These are phyloP conservation scores for Drosophila monieri DNA, from an alignment of 2,888 invertebrate species.

Conservation along the genomic window DNA sequence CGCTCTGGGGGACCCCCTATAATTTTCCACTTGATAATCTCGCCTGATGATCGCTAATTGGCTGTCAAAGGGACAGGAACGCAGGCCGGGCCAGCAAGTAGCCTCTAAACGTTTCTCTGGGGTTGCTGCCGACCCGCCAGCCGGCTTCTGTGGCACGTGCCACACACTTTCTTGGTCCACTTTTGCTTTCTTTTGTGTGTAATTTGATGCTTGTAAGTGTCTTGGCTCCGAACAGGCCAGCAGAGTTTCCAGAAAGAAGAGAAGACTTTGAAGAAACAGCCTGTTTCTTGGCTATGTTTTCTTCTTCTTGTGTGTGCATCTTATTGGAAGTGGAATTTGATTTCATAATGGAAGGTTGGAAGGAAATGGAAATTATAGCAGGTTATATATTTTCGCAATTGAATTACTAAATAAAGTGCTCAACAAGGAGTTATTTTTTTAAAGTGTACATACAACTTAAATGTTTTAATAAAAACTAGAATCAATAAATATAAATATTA, in stretches of 20 bases:
- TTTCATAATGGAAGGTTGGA: neutral
- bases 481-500: too few species aligned
- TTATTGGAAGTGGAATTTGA: slow-evolving; percentile 25
- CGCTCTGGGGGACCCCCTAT: slow-evolving; percentile 32
- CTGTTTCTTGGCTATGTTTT: slow-evolving; percentile 2
- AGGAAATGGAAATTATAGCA: slow-evolving; percentile 14
- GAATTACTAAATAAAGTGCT: slow-evolving; percentile 18
- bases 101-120: slow-evolving; percentile 2
- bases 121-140: neutral
- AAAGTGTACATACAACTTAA: too few species aligned
- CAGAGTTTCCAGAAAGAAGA: slow-evolving; percentile 23
- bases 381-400: slow-evolving; percentile 16
- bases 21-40: slow-evolving; percentile 46
- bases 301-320: neutral
- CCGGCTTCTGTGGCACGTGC: slow-evolving; percentile 48
- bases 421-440: too few species aligned
- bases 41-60: slow-evolving; percentile 66
- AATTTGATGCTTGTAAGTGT: slow-evolving; percentile 67
- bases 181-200: slow-evolving; percentile 24
- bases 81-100: slow-evolving; percentile 44
- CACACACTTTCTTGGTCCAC: slow-evolving; percentile 31
- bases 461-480: too few species aligned
- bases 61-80: slow-evolving; percentile 61
- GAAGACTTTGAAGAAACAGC: slow-evolving; percentile 16
- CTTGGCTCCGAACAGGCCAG: slow-evolving; percentile 49